Conservation (phyloP, 2,888 invertebrate species). For the Unio pictorum region DNA sequence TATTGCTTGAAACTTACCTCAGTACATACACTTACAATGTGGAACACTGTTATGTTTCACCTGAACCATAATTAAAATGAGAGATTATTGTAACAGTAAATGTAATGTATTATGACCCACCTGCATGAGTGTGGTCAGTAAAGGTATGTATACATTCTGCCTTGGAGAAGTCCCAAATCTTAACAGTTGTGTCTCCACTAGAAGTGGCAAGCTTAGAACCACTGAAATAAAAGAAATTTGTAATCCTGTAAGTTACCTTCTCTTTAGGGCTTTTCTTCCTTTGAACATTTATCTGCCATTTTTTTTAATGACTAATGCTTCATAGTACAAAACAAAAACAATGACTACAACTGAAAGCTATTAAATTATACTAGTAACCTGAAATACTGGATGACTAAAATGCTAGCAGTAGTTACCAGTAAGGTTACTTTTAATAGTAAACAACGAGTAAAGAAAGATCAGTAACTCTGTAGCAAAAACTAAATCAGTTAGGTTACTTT, state of each 20-base stretch:
- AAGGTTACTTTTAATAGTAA: too few relatives aligned
- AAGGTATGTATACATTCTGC: conserved; percentile 71
- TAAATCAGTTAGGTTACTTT: too few relatives aligned
- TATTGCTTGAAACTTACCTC: too few relatives aligned
- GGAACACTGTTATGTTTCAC: too few relatives aligned
- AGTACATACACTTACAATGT: too few relatives aligned
- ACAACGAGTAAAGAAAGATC: too few relatives aligned
- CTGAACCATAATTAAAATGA: too few relatives aligned
- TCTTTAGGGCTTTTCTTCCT: not conserved
- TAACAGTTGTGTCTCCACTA: conserved; percentile 71
- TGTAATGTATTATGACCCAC: conserved; percentile 26
- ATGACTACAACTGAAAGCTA: not conserved
- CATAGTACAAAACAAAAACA: not conserved
- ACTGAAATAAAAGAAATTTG: conserved; percentile 41
- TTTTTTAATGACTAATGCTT: not conserved
- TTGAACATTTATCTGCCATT: not conserved
- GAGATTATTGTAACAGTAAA: too few relatives aligned
- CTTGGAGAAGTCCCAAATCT: conserved; percentile 71
- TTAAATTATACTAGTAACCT: too few relatives aligned
- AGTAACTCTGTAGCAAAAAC: too few relatives aligned
- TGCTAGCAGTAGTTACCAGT: too few relatives aligned
- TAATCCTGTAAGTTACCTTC: not conserved
- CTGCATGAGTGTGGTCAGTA: conserved; percentile 70
- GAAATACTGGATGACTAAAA: too few relatives aligned
- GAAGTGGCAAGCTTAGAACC: conserved; percentile 68